Evolutionary conservation across 2,113 vertebrate genomes (phyloP).

Genomic region (Illadopsis cleaveri): DNA sequence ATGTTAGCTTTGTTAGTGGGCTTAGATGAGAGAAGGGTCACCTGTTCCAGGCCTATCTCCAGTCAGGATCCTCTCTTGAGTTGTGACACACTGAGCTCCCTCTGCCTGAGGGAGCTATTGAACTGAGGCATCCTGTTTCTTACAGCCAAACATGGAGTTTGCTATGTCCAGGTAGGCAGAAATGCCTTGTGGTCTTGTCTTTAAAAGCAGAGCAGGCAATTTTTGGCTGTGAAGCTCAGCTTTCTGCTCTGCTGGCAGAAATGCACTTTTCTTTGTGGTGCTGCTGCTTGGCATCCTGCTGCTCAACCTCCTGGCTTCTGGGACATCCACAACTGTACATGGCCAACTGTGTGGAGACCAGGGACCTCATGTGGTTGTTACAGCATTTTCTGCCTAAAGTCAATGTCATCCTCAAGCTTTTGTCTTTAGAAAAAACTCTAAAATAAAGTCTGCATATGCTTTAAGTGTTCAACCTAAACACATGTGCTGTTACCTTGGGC

Average conservation of each 20-base stretch:
- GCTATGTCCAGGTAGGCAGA: neutral
- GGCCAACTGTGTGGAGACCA: rapidly evolving
- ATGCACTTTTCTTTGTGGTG: neutral
- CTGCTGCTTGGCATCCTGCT: neutral
- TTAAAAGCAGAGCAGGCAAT: neutral
- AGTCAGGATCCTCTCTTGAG: neutral
- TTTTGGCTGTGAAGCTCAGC: neutral
- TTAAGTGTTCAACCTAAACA: neutral
- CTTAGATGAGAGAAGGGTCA: neutral
- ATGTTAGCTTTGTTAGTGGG: neutral
- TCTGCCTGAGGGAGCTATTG: neutral
- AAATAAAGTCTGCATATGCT: neutral
- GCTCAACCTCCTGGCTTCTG: neutral
- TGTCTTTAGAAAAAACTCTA: neutral
- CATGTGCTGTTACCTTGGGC: neutral
- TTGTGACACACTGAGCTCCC: neutral
- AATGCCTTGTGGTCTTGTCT: neutral
- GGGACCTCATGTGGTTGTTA: neutral
- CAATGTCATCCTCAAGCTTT: neutral
- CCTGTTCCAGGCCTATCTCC: neutral
- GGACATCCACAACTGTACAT: rapidly evolving
- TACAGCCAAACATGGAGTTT: neutral
- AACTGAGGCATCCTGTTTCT: neutral
- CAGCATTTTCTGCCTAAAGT: neutral
- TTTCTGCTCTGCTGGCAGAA: neutral